phyloP scores from a whole-genome alignment of 2,797 vertebrate genomes.

The Myotis daubentonii region DNA sequence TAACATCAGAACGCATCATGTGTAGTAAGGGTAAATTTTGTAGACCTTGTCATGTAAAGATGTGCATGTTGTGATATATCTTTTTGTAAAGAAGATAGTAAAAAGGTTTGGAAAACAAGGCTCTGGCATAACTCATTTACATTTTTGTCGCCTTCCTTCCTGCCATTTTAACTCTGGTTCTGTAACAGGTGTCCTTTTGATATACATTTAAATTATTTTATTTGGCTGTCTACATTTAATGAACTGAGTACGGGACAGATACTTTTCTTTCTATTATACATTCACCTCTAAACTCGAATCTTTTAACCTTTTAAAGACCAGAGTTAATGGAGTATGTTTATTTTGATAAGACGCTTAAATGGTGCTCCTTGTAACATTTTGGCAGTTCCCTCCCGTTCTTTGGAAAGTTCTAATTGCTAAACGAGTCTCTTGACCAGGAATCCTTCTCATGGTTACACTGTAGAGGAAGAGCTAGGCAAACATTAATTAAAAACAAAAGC shows the following conservation, averaged over 20 bases:
- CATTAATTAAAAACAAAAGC: slow-evolving; percentile 15
- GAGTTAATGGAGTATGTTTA: background rate
- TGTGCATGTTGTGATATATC: background rate
- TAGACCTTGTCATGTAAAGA: background rate
- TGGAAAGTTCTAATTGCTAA: slow-evolving; percentile 45
- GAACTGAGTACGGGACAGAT: background rate
- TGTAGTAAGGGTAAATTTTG: background rate
- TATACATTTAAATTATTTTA: background rate
- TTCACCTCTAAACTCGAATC: slow-evolving; percentile 13
- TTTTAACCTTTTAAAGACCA: slow-evolving; percentile 33
- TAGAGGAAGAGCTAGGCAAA: slow-evolving; percentile 9
- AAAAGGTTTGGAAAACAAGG: background rate
- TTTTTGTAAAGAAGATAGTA: background rate
- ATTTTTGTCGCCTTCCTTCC: background rate
- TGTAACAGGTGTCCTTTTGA: background rate
- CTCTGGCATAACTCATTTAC: background rate
- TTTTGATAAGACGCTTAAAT: slow-evolving; percentile 61
- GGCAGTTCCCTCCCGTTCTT: background rate
- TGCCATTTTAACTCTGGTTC: background rate
- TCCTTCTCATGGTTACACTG: slow-evolving; percentile 12
- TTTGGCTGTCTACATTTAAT: background rate
- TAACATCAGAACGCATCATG: background rate
- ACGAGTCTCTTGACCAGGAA: background rate
- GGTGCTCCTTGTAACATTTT: slow-evolving; percentile 1
- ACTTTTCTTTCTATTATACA: background rate